A percentile compares a stretch with the other conserved stretches of the same genome.
Conservation (phyloP, 2,888 invertebrate genomes). For the Habrosyne pyritoides region DNA sequence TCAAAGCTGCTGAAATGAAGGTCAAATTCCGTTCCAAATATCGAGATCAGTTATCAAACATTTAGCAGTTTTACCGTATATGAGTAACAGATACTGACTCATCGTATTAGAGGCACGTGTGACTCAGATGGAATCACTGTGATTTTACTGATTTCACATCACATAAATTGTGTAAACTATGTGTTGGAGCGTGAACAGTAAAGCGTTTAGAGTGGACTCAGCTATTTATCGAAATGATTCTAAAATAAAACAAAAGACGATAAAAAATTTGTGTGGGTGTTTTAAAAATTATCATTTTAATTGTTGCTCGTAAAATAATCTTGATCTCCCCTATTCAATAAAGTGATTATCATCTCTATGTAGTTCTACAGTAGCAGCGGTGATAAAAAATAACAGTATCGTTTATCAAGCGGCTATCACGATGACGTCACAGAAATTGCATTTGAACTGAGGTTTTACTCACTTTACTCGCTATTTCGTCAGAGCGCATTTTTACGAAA, state of each 20-base stretch:
- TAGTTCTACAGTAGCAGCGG: background rate
- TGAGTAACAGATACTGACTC: constrained; percentile 56
- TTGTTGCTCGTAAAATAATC: background rate
- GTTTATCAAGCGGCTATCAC: background rate
- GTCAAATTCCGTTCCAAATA: constrained; percentile 36
- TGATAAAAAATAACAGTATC: background rate
- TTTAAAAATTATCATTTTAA: too few relatives aligned
- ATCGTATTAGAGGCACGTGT: constrained; percentile 24
- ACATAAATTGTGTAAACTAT: constrained; percentile 15
- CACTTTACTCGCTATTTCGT: background rate
- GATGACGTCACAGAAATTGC: background rate
- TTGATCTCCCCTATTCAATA: background rate
- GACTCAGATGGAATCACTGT: constrained; percentile 25
- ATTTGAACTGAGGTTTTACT: background rate
- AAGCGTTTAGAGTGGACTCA: background rate
- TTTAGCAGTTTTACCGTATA: constrained; percentile 44
- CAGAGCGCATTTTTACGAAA: background rate
- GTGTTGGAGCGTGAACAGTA: background rate
- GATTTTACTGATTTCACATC: constrained; percentile 21
- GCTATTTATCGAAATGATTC: background rate
- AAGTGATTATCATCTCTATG: too few relatives aligned
- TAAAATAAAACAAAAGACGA: background rate
- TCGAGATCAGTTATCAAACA: constrained; percentile 51
- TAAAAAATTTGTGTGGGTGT: too few relatives aligned
- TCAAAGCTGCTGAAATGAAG: constrained; percentile 28